Evolutionary conservation across 2,888 invertebrate genomes (phyloP), one percentile per base, ranked within the genome.

Genomic region (Drosophila flavopinicola): DNA sequence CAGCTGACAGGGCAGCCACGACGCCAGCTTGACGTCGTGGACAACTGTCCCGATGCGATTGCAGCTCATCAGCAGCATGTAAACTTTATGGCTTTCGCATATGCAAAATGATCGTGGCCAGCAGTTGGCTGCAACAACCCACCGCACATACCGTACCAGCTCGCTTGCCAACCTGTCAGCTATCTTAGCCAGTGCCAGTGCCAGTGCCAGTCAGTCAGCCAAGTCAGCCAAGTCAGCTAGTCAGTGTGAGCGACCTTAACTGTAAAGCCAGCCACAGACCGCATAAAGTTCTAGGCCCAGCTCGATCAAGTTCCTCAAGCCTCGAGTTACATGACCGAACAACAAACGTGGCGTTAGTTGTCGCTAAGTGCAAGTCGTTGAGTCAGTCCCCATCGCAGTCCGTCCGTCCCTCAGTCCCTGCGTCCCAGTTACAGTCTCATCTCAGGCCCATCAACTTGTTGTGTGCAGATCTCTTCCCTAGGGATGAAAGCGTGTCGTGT

Each of bases 231-330:
- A 27, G 27, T 11, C 23, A 25, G 11, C 39, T n/a, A 51, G 54
- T 49, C 63, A 60, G 59, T 68, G 72, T 69, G 74, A 69, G 58
- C 85, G 87, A 87, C 88, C 88, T 88, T 88, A 88, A 88, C 88
- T 87, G 88, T 88, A 88, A 80, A 79, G 58, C 65, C 33, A 71
- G 69, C 70, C 79, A 53, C 63, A 78, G 66, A 73, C 82, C 73
- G 65, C 78, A 74, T 71, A 64, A 64, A 64, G 73, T 87, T 82
- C 78, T 78, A 64, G 59, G 60, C 66, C 71, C 51, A 17, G 35
- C 58, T 41, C 38, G 60, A 69, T 74, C 70, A 67, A 69, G 69
- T 70, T 76, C 68, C 70, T 63, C 49, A n/a, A n/a, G 53, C 74
- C 63, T 71, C 64, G 49, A 78, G 85, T 83, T 85, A 85, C 83